Percentiles rank a stretch among this genome's conserved stretches.
Conservation (phyloP, 2,888 invertebrate species). For the Ophion costatus region DNA sequence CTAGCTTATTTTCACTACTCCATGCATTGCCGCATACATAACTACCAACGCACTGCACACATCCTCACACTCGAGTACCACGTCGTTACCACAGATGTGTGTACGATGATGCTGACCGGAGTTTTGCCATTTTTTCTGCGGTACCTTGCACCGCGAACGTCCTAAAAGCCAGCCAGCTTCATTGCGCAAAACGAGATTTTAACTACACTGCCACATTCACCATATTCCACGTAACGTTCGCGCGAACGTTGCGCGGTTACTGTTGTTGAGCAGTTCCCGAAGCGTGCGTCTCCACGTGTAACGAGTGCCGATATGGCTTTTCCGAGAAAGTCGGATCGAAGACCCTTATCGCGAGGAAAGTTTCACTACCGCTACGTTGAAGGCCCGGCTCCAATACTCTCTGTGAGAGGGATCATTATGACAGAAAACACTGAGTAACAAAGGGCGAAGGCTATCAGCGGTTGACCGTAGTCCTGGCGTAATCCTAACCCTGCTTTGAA, state of each 20-base stretch:
- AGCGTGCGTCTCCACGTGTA: constrained; percentile 35
- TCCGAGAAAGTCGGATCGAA: constrained; percentile 53
- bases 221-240: constrained; percentile 49
- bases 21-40: constrained; percentile 36
- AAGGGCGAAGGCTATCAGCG: constrained; percentile 18
- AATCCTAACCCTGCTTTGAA: not conserved
- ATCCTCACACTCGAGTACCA: not conserved
- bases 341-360: constrained; percentile 21
- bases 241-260: constrained; percentile 31
- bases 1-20: constrained; percentile 30
- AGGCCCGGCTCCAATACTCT: constrained; percentile 3
- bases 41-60: not conserved
- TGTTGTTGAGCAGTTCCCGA: constrained; percentile 31
- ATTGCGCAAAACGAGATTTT: constrained; percentile 7
- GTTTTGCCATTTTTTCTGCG: constrained; percentile 11
- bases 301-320: constrained; percentile 48
- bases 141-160: not conserved
- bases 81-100: not conserved
- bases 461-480: not conserved
- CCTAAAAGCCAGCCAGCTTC: constrained; percentile 21
- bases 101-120: constrained; percentile 34
- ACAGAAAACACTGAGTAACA: not conserved
- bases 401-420: not conserved
- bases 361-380: not conserved
- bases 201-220: constrained; percentile 28